Evolutionary conservation across 2,797 vertebrate species (phyloP).

Genomic region (Coccyzus lansbergi): DNA sequence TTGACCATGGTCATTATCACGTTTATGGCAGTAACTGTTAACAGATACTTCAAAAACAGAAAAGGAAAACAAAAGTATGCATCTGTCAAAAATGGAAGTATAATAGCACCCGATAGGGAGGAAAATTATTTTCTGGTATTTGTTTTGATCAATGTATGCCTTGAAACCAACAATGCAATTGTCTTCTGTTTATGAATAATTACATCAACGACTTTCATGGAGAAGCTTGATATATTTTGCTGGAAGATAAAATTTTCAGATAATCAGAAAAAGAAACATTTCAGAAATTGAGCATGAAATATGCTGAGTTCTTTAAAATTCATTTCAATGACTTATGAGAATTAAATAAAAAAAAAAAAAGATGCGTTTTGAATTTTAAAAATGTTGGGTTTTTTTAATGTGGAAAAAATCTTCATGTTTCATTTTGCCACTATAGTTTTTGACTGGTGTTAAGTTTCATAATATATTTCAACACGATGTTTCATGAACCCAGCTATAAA

Average conservation of each 20-base stretch:
- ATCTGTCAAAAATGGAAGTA: background rate
- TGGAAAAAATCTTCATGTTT: background rate
- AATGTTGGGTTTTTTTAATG: background rate
- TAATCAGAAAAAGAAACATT: background rate
- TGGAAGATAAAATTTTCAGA: background rate
- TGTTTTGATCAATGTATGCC: background rate
- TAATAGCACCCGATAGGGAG: background rate
- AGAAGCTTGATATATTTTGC: background rate
- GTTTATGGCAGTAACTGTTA: constrained; percentile 37
- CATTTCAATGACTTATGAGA: background rate
- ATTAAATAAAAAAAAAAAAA: background rate
- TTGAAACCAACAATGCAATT: background rate
- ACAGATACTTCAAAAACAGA: constrained; percentile 24
- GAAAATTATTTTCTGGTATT: background rate
- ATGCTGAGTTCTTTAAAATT: background rate
- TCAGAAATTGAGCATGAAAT: background rate
- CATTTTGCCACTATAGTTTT: background rate
- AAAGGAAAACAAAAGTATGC: background rate
- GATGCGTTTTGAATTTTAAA: background rate
- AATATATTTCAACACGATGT: constrained; percentile 11
- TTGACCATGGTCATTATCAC: background rate
- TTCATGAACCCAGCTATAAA: background rate
- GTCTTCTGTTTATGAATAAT: background rate
- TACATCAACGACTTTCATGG: accelerated
- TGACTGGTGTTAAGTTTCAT: background rate